These are phyloP conservation scores for Gallinago jamesoni DNA, from an alignment of 2,113 vertebrate species.

Conservation along the genomic window DNA sequence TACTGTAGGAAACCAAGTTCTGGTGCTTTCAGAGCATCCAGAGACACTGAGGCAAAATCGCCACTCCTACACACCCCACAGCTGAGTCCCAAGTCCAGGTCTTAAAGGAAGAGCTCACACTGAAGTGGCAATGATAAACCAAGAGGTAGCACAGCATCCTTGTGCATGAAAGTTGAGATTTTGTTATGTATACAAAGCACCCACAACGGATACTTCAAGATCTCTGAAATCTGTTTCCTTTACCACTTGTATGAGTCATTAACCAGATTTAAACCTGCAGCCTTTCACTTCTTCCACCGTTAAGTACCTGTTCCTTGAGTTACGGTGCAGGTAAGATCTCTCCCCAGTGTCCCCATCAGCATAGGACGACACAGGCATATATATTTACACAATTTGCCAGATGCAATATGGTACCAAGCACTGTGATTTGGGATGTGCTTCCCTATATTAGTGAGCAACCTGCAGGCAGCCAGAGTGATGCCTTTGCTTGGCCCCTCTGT, in stretches of 20 bases:
- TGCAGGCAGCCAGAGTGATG: accelerated
- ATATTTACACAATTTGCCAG: neutral
- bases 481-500: neutral
- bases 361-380: neutral
- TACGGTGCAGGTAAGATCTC: neutral
- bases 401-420: neutral
- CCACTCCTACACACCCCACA: accelerated
- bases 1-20: neutral
- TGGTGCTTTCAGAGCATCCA: neutral
- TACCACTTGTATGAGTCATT: neutral
- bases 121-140: neutral
- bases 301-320: neutral
- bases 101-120: neutral
- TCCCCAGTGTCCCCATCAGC: neutral
- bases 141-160: neutral
- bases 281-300: neutral
- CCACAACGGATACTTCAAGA: too few relatives aligned
- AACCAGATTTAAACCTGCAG: neutral
- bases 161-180: neutral
- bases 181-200: neutral
- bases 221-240: neutral
- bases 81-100: neutral
- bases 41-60: neutral
- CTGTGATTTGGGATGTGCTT: neutral
- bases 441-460: accelerated